These are phyloP conservation scores for Solea solea DNA, from an alignment of 2,113 vertebrate genomes.

Conservation along the genomic window DNA sequence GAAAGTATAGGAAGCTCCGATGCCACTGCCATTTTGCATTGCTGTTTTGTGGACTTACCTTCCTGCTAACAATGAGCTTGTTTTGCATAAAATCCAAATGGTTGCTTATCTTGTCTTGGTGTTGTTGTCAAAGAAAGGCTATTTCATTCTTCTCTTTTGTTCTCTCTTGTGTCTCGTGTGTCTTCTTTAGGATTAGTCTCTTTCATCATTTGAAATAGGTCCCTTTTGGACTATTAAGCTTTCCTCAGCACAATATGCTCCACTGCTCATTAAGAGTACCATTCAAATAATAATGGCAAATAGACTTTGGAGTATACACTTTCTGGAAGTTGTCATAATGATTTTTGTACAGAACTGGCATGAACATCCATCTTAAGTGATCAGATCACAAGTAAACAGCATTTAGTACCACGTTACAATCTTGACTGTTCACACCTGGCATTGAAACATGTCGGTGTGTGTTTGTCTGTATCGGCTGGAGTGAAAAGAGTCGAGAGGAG, in stretches of 20 bases:
- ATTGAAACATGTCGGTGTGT: too few relatives aligned
- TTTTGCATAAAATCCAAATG: slow-evolving; percentile 49
- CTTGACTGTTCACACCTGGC: too few relatives aligned
- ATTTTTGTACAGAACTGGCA: neutral
- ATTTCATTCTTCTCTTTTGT: slow-evolving; percentile 49
- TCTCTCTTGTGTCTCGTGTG: slow-evolving; percentile 47
- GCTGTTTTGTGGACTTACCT: slow-evolving; percentile 38
- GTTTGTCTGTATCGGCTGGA: too few relatives aligned
- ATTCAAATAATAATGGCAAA: too few relatives aligned
- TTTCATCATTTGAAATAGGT: slow-evolving; percentile 65
- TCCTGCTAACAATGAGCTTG: slow-evolving; percentile 49
- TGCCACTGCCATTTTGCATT: slow-evolving; percentile 45
- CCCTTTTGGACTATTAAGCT: slow-evolving; percentile 59
- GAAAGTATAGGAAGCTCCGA: slow-evolving; percentile 18
- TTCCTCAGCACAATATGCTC: slow-evolving; percentile 39
- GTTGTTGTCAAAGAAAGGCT: slow-evolving; percentile 42
- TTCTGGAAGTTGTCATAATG: slow-evolving; percentile 28
- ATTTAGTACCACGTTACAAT: too few relatives aligned
- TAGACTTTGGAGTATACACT: too few relatives aligned
- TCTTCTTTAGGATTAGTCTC: slow-evolving; percentile 56
- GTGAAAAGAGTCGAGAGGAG: too few relatives aligned
- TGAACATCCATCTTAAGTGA: too few relatives aligned
- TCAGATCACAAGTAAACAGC: too few relatives aligned
- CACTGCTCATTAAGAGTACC: slow-evolving; percentile 59
- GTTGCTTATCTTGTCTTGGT: slow-evolving; percentile 44